Percentiles rank a stretch among this genome's conserved stretches.
Evolutionary conservation across 1,140 invertebrate genomes (phyloP).

Genomic region (Dendroctonus ponderosae): DNA sequence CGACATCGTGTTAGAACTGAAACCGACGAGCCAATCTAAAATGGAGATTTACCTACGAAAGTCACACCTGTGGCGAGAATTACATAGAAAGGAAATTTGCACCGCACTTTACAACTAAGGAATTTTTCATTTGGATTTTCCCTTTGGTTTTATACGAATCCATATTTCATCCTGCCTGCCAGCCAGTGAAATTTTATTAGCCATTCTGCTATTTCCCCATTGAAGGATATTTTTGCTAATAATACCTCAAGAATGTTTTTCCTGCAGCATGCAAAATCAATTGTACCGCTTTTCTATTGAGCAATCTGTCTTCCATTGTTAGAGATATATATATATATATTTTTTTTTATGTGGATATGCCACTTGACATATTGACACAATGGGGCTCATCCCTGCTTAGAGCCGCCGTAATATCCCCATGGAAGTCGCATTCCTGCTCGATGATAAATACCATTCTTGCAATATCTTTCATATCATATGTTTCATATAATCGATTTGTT

Average conservation of each 20-base stretch:
- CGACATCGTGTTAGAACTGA: slow-evolving; percentile 26
- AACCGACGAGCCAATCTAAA: slow-evolving; percentile 25
- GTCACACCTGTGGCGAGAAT: slow-evolving; percentile 29
- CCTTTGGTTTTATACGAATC: neutral
- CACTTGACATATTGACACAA: slow-evolving; percentile 30
- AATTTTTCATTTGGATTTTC: neutral
- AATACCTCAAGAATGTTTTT: too few species aligned
- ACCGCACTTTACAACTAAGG: neutral
- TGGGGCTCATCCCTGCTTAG: slow-evolving; percentile 14
- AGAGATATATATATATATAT: neutral
- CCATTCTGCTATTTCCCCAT: neutral
- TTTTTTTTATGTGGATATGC: slow-evolving; percentile 24
- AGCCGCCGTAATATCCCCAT: slow-evolving; percentile 38
- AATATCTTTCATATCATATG: slow-evolving; percentile 29
- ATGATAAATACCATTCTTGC: slow-evolving; percentile 41
- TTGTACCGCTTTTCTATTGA: neutral
- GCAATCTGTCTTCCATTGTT: neutral
- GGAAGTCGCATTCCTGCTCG: slow-evolving; percentile 39
- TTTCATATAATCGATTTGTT: too few species aligned
- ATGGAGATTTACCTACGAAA: slow-evolving; percentile 31
- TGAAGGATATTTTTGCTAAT: neutral
- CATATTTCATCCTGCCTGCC: too few species aligned
- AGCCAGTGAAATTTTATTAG: neutral
- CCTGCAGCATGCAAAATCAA: too few species aligned
- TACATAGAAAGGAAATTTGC: slow-evolving; percentile 10